phyloP scores from a whole-genome alignment of 53 echinoderm and acorn worm species.

The Stichopus horrens region DNA sequence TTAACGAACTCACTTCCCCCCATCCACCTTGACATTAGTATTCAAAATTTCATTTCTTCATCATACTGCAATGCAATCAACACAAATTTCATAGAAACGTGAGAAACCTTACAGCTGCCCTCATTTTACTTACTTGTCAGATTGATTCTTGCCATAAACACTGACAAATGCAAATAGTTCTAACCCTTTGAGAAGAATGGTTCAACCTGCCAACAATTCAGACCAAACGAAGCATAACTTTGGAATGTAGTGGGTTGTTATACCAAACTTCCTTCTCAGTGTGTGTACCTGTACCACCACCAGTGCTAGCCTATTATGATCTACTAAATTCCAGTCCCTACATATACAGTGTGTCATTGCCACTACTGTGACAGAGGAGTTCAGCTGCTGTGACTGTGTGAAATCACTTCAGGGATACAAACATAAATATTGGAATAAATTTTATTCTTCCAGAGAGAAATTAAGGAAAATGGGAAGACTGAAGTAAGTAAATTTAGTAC shows the following conservation, averaged over 20 bases:
- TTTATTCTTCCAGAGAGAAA: conserved; percentile 4
- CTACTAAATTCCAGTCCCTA: too few relatives aligned
- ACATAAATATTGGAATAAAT: conserved; percentile 16
- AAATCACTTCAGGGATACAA: background rate
- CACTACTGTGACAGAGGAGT: too few relatives aligned
- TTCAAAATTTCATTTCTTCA: too few relatives aligned
- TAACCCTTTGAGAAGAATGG: conserved; percentile 39
- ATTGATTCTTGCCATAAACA: background rate
- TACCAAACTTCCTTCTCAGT: conserved; percentile 27
- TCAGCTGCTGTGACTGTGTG: too few relatives aligned
- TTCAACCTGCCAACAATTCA: conserved; percentile 36
- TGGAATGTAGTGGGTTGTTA: conserved; percentile 40
- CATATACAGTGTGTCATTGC: too few relatives aligned
- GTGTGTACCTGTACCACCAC: background rate
- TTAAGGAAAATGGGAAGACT: conserved; percentile 16
- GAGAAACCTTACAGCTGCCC: background rate
- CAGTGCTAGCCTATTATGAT: background rate
- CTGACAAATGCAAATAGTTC: conserved; percentile 3
- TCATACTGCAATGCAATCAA: too few relatives aligned
- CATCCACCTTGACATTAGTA: too few relatives aligned
- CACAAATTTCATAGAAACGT: too few relatives aligned
- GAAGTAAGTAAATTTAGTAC: conserved; percentile 9
- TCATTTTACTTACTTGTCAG: background rate
- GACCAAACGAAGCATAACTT: conserved; percentile 35
- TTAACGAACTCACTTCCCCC: too few relatives aligned